Evolutionary conservation across 2,113 vertebrate species (phyloP).

Genomic region (Alexandromys fortis): DNA sequence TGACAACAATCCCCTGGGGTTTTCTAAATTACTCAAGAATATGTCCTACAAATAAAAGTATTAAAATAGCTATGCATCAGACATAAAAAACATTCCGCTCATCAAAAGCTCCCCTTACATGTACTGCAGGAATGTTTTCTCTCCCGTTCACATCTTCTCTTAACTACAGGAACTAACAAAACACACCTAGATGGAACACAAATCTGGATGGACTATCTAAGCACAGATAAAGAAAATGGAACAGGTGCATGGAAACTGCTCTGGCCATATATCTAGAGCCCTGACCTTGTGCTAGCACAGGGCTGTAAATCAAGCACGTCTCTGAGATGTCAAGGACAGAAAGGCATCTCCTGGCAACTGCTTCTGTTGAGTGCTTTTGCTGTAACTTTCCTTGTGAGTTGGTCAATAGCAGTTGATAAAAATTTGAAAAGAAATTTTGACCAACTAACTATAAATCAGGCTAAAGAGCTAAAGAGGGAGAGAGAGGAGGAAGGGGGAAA

Average conservation of each 20-base stretch:
- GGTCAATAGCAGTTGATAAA: not conserved
- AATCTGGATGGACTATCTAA: not conserved
- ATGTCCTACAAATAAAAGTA: constrained; percentile 26
- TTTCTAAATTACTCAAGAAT: constrained; percentile 11
- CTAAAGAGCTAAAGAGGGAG: not conserved
- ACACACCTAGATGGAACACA: not conserved
- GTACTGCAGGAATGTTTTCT: not conserved
- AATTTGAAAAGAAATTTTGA: constrained; percentile 48
- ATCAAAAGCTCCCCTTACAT: not conserved
- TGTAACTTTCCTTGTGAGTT: not conserved
- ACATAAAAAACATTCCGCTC: not conserved
- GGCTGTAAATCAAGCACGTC: not conserved
- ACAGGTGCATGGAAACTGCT: not conserved
- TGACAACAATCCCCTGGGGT: not conserved
- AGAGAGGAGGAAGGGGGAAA: too few species aligned
- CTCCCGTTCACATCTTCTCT: not conserved
- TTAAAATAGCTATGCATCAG: not conserved
- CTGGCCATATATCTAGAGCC: too few species aligned
- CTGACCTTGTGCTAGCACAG: not conserved
- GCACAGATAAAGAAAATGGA: not conserved
- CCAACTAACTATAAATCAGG: constrained; percentile 36
- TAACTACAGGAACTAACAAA: not conserved
- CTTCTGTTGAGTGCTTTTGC: not conserved
- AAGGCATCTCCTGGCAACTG: not conserved
- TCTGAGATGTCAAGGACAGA: not conserved